phyloP scores from a whole-genome alignment of 2,113 vertebrate species.

The Oncorhynchus nerka region DNA sequence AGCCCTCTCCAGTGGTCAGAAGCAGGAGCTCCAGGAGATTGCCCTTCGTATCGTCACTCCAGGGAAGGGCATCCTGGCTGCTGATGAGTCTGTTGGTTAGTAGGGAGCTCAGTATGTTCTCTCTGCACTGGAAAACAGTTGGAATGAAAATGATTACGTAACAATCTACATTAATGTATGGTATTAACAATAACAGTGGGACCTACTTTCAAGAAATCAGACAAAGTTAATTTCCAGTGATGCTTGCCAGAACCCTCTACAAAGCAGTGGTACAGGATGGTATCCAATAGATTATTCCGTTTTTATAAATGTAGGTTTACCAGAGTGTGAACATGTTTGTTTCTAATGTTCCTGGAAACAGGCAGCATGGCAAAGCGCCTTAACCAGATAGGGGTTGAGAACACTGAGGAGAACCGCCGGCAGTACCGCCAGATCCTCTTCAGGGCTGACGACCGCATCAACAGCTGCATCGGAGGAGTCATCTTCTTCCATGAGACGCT shows the following conservation, averaged over 20 bases:
- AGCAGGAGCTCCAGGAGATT: slow-evolving; percentile 91
- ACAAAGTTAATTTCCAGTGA: too few species aligned
- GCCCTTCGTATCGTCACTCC: slow-evolving; percentile 86
- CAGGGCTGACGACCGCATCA: slow-evolving; percentile 87
- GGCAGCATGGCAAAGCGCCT: slow-evolving; percentile 97
- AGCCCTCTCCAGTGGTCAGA: slow-evolving; percentile 87
- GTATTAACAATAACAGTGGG: too few species aligned
- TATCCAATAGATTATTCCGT: too few species aligned
- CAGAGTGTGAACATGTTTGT: not conserved
- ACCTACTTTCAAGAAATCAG: too few species aligned
- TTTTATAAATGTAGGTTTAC: too few species aligned
- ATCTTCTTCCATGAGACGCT: slow-evolving; percentile 99
- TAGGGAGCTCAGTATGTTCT: slow-evolving; percentile 26
- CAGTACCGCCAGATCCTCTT: slow-evolving; percentile 93
- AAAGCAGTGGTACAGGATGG: too few species aligned
- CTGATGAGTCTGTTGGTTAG: slow-evolving; percentile 96
- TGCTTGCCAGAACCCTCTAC: too few species aligned
- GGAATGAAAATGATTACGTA: too few species aligned
- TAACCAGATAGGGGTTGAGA: slow-evolving; percentile 94
- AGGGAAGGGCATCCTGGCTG: slow-evolving; percentile 95
- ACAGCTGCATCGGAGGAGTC: slow-evolving; percentile 91
- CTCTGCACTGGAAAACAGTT: too few species aligned
- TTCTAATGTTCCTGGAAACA: slow-evolving; percentile 39
- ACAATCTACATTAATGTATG: too few species aligned
- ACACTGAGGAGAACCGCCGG: slow-evolving; percentile 94